Evolutionary conservation across 2,113 vertebrate genomes (phyloP).

Genomic region (Mirza zaza): DNA sequence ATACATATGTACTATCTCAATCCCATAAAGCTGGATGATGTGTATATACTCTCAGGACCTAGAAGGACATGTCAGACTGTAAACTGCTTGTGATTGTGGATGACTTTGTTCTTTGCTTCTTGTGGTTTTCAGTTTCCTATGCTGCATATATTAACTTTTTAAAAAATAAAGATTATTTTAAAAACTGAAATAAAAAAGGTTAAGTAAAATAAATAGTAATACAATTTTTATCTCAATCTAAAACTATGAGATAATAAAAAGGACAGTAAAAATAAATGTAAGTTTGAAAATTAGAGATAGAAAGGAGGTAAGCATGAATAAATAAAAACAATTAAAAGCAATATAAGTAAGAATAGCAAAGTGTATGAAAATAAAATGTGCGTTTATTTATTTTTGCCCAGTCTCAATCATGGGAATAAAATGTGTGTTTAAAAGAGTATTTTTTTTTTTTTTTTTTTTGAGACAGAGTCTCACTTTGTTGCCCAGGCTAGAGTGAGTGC

Average conservation of each 20-base stretch:
- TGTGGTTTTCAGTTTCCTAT: slow-evolving; percentile 53
- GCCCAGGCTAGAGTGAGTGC: too few species aligned
- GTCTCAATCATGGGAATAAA: neutral
- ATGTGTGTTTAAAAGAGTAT: neutral
- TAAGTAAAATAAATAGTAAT: neutral
- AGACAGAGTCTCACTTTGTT: too few species aligned
- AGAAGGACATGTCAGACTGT: neutral
- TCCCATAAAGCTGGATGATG: neutral
- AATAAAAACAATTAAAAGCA: neutral
- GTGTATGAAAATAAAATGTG: neutral
- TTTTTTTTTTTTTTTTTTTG: too few species aligned
- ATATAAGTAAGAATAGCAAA: neutral
- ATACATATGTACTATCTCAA: neutral
- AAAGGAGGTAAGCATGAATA: neutral
- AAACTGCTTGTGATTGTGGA: slow-evolving; percentile 41
- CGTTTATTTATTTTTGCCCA: too few species aligned
- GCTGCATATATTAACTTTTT: slow-evolving; percentile 47
- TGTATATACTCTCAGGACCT: neutral
- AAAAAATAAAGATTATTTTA: slow-evolving; percentile 48
- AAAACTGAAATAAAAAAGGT: neutral
- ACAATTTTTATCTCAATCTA: neutral
- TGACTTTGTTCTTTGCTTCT: slow-evolving; percentile 46
- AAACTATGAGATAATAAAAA: slow-evolving; percentile 17
- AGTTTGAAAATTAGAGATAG: neutral
- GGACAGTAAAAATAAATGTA: neutral